Evolutionary conservation across 2,888 invertebrate genomes (phyloP), one percentile per base, ranked within the genome.

Genomic region (Idaea biselata): DNA sequence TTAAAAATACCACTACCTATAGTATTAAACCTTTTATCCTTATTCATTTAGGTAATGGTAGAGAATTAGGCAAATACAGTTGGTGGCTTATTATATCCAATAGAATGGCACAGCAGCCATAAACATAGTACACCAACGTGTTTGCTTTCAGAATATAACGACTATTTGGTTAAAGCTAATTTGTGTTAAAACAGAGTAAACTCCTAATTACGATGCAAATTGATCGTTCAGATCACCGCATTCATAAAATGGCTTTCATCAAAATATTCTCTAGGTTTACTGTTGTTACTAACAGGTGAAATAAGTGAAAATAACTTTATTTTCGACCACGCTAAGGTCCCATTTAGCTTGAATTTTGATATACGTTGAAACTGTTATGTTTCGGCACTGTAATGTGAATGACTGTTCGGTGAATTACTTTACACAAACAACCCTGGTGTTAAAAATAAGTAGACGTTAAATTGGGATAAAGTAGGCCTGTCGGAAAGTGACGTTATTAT

Each of bases 201-300:
- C 81, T 83, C 81, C 83, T 88, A 86, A 89, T 91, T 90, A 88
- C 78, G 73, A 91, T 91, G 88, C 89, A 90, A 91, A 90, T 91
- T 88, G 86, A 86, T 86, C 84, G 86, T 83, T 83, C 81, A 79
- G 82, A 83, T 87, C 83, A 82, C 77, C 81, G 77, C 78, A 81
- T 82, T 84, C 83, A 86, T 86, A 86, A 87, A 85, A 82, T 80
- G 73, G 76, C 74, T 73, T 71, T 74, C 75, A 78, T 79, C 79
- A 79, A 78, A 79, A 79, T 80, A 68, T 67, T 75, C 64, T 75
- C 70, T 72, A 67, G 70, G 68, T 69, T 68, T 64, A 66, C 60
- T 64, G 69, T 70, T 69, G 60, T 66, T 68, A 61, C 58, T 68
- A 64, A 60, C 44, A 44, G 67, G 73, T 67, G 66, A 74, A 73